Percentiles rank a stretch among this genome's conserved stretches.
Evolutionary conservation across 2,113 vertebrate genomes (phyloP).

Genomic region (Lathamus discolor): DNA sequence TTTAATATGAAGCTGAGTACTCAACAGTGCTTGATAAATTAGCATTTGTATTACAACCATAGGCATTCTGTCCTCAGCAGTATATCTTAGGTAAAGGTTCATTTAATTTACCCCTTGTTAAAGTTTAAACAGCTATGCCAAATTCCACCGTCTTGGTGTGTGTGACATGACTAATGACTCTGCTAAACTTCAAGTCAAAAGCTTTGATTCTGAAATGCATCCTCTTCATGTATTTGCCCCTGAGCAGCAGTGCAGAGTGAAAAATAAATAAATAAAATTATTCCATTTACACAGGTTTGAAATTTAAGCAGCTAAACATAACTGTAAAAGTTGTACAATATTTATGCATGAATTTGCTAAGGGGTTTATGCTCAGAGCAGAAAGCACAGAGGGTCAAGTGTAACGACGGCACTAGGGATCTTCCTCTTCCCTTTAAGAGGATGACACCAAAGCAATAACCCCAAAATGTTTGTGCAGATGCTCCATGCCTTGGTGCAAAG

Average conservation of each 20-base stretch:
- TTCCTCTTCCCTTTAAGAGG: not conserved
- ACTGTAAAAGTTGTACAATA: not conserved
- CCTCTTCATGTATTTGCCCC: not conserved
- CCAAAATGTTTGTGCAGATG: not conserved
- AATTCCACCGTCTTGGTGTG: conserved; percentile 18
- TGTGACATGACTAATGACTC: conserved; percentile 27
- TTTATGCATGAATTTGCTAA: not conserved
- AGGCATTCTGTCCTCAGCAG: not conserved
- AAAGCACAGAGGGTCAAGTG: not conserved
- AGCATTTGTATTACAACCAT: not conserved
- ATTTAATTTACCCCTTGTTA: conserved; percentile 4
- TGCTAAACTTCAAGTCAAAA: conserved; percentile 9
- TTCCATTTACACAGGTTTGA: not conserved
- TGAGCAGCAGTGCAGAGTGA: fast-evolving
- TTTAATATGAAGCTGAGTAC: not conserved
- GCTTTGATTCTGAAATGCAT: not conserved
- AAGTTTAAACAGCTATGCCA: conserved; percentile 26
- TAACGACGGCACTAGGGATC: fast-evolving
- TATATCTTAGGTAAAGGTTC: conserved; percentile 23
- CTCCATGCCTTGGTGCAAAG: fast-evolving
- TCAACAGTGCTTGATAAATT: conserved; percentile 3
- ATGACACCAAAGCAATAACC: fast-evolving
- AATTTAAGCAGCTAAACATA: not conserved
- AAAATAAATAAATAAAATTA: not conserved
- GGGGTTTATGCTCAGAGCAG: not conserved